phyloP scores from a whole-genome alignment of 1,140 invertebrate species.

The Drosophila athabasca region DNA sequence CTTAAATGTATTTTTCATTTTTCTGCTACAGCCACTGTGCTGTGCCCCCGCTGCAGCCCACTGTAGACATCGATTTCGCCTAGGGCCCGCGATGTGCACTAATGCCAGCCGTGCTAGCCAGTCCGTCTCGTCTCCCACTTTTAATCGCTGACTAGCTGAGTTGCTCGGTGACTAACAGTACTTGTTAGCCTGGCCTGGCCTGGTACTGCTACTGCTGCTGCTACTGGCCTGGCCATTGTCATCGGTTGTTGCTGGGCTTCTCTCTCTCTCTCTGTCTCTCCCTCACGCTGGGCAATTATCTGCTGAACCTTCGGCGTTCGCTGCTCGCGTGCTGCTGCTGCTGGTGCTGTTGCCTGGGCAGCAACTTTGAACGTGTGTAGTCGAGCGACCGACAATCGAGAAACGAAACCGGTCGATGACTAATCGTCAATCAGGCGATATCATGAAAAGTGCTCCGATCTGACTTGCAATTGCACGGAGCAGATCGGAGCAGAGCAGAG shows the following conservation, averaged over 20 bases:
- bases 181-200: not conserved
- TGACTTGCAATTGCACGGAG: conserved; percentile 54
- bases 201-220: no score
- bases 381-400: conserved; percentile 20
- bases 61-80: conserved; percentile 1
- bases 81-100: not conserved
- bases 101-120: conserved; percentile 1
- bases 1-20: no score
- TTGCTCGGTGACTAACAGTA: conserved; percentile 25
- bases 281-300: conserved; percentile 51
- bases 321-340: conserved; percentile 34
- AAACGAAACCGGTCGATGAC: conserved; percentile 74
- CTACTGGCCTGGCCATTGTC: conserved; percentile 16
- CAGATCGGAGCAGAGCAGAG: not conserved
- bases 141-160: conserved; percentile 31
- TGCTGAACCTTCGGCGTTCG: conserved; percentile 58
- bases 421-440: conserved; percentile 77
- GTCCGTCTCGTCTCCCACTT: conserved; percentile 14
- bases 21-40: no score
- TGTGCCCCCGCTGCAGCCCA: no score
- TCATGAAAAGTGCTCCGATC: conserved; percentile 71
- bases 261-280: no score
- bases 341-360: conserved; percentile 38
- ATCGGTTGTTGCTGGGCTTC: conserved; percentile 17
- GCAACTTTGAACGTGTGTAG: conserved; percentile 3